phyloP scores from a whole-genome alignment of 1,140 invertebrate genomes.

The Bradynema listronoti region DNA sequence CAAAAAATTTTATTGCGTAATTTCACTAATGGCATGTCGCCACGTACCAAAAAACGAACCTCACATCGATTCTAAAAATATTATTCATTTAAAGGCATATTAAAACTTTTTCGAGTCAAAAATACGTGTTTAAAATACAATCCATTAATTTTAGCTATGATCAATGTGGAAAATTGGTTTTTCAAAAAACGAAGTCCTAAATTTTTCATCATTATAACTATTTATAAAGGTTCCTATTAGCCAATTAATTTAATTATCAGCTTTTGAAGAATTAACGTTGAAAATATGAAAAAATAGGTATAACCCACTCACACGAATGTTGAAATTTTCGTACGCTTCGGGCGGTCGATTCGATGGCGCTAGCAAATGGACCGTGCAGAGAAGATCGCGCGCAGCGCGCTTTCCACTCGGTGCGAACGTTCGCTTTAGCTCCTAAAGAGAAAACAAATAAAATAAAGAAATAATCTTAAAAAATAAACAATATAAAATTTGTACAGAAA shows the following conservation, averaged over 20 bases:
- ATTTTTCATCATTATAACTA: no score
- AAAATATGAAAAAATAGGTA: slow-evolving; percentile 1
- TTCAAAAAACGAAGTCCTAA: no score
- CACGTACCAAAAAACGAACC: slow-evolving; percentile 56
- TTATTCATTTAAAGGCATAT: slow-evolving; percentile 14
- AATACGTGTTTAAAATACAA: no score
- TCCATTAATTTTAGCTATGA: no score
- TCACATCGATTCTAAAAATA: slow-evolving; percentile 45
- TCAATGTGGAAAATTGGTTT: no score
- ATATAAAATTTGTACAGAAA: no score
- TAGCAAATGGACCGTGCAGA: slow-evolving; percentile 41
- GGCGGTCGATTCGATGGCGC: slow-evolving; percentile 20
- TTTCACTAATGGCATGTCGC: slow-evolving; percentile 55
- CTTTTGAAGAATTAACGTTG: background rate
- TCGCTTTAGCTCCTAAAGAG: slow-evolving; percentile 24
- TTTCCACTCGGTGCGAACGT: slow-evolving; percentile 9
- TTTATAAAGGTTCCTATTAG: no score
- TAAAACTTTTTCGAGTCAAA: slow-evolving; percentile 4
- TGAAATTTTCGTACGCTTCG: slow-evolving; percentile 11
- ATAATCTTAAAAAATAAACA: no score
- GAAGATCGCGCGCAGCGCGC: slow-evolving; percentile 22
- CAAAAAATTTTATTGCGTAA: slow-evolving; percentile 58
- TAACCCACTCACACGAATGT: slow-evolving; percentile 12
- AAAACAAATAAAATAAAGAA: background rate
- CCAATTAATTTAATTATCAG: no score